These are phyloP conservation scores for Buceros bicornis DNA, from an alignment of 2,797 vertebrate species.

Conservation along the genomic window DNA sequence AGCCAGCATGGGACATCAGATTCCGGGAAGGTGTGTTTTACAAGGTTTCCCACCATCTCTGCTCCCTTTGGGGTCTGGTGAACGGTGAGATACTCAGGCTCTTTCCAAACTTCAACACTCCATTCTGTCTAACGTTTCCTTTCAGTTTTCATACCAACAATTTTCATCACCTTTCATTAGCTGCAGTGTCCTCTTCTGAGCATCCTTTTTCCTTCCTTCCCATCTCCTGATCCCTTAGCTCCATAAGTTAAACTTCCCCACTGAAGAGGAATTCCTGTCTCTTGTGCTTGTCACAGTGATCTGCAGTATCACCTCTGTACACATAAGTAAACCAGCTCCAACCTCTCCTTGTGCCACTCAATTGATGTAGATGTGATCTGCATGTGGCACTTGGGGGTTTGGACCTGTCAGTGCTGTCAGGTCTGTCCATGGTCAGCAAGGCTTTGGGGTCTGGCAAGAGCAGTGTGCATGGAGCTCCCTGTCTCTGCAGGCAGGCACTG, in stretches of 20 bases:
- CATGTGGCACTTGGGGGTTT: not conserved
- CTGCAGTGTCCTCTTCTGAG: not conserved
- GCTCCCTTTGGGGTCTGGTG: not conserved
- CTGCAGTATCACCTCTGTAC: not conserved
- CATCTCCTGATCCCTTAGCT: not conserved
- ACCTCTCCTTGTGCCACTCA: fast-evolving
- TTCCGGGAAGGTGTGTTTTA: not conserved
- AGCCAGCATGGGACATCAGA: not conserved
- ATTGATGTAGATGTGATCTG: not conserved
- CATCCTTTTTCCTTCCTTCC: not conserved
- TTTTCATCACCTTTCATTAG: not conserved
- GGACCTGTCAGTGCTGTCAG: too few relatives aligned
- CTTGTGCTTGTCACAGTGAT: not conserved
- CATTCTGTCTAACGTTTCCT: fast-evolving
- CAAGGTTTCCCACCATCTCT: not conserved
- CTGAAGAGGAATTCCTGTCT: not conserved
- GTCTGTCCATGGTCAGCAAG: not conserved
- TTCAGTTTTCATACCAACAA: not conserved
- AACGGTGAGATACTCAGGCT: not conserved
- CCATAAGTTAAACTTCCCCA: fast-evolving
- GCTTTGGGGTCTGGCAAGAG: not conserved
- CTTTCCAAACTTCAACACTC: not conserved
- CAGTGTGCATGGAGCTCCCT: fast-evolving
- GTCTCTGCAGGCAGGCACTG: not conserved
- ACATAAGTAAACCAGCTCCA: not conserved